phyloP scores from a whole-genome alignment of 2,113 vertebrate genomes.

The Cyprinus carpio region DNA sequence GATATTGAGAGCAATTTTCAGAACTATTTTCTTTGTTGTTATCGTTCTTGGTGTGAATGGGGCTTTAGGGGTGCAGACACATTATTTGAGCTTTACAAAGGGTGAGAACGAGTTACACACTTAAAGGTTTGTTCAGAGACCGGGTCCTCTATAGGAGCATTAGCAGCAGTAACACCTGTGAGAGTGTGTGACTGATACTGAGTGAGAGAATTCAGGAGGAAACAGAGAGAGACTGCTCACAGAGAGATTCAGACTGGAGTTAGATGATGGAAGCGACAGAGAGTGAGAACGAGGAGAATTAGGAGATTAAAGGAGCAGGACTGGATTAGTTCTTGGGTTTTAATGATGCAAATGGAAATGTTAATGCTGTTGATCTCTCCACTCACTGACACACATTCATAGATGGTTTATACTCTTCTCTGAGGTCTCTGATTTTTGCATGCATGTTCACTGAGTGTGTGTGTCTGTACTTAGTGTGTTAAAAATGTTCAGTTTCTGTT shows the following conservation, averaged over 20 bases:
- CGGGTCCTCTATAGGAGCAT: not conserved
- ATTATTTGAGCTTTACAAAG: not conserved
- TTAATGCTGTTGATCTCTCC: conserved; percentile 67
- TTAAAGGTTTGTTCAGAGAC: not conserved
- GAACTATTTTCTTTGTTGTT: not conserved
- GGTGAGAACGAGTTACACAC: not conserved
- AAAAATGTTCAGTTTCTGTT: not conserved
- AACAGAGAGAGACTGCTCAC: not conserved
- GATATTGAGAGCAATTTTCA: too few species aligned
- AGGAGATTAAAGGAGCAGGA: conserved; percentile 73
- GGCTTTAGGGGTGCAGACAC: not conserved
- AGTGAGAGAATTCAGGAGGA: not conserved
- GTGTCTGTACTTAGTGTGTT: not conserved
- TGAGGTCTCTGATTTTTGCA: not conserved
- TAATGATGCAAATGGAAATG: conserved; percentile 72
- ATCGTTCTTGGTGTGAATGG: not conserved
- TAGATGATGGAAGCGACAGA: conserved; percentile 10
- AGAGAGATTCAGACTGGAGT: conserved; percentile 16
- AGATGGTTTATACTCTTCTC: not conserved
- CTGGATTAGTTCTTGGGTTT: conserved; percentile 74
- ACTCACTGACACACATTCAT: conserved; percentile 1
- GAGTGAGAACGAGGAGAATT: conserved; percentile 62
- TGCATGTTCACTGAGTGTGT: not conserved
- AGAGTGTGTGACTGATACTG: not conserved
- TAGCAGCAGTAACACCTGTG: too few species aligned